phyloP scores from a whole-genome alignment of 2,888 invertebrate species.

The Conchocele bisecta region DNA sequence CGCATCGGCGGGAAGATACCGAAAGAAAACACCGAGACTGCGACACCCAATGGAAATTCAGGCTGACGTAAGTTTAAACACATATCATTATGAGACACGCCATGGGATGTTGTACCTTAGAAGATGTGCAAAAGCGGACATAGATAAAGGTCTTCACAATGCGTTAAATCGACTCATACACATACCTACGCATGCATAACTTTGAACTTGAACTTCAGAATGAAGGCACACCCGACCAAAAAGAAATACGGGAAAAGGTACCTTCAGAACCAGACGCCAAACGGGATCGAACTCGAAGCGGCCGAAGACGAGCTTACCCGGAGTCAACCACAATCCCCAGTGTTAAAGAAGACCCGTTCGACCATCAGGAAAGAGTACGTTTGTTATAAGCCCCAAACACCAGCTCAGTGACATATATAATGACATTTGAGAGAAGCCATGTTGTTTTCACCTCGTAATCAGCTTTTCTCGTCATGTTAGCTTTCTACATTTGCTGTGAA shows the following conservation, averaged over 20 bases:
- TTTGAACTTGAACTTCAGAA: constrained; percentile 3
- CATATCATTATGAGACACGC: too few relatives aligned
- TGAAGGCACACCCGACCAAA: constrained; percentile 31
- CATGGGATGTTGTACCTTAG: too few relatives aligned
- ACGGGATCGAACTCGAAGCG: constrained; percentile 45
- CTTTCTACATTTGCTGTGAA: too few relatives aligned
- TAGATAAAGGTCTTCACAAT: background rate
- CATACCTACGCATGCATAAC: background rate
- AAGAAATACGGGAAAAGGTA: constrained; percentile 47
- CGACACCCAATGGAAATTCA: constrained; percentile 60
- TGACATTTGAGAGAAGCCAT: too few relatives aligned
- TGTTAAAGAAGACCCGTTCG: constrained; percentile 58
- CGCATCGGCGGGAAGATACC: constrained; percentile 38
- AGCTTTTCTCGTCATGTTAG: too few relatives aligned
- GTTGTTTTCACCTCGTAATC: too few relatives aligned
- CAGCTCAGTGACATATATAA: background rate
- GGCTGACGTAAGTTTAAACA: constrained; percentile 38
- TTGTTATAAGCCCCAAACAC: background rate
- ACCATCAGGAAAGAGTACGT: constrained; percentile 38
- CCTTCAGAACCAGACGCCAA: constrained; percentile 50
- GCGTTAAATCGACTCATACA: background rate
- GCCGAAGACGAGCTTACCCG: constrained; percentile 42
- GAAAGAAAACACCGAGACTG: constrained; percentile 56
- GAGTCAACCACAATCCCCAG: constrained; percentile 51
- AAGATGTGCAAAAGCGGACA: too few relatives aligned